Percentiles rank a stretch among this genome's conserved stretches.
phyloP scores from a whole-genome alignment of 2,888 invertebrate genomes.

The Tetrapedia diversipes region DNA sequence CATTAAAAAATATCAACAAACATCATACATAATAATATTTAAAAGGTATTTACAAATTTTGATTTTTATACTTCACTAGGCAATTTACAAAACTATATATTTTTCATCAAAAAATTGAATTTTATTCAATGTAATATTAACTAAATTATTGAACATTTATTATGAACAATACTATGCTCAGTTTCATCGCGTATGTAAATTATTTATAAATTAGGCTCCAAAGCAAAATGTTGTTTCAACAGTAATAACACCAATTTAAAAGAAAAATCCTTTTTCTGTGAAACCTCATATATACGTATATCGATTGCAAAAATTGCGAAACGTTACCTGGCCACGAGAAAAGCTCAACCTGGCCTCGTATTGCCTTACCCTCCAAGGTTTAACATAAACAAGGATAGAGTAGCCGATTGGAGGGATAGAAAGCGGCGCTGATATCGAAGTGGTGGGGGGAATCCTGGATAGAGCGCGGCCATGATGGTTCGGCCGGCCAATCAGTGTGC shows the following conservation, averaged over 20 bases:
- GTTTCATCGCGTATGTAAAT: not conserved
- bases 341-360: constrained; percentile 19
- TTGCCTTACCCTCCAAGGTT: constrained; percentile 33
- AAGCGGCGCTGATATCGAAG: constrained; percentile 16
- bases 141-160: too few relatives aligned
- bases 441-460: constrained; percentile 69
- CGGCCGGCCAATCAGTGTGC: constrained; percentile 73
- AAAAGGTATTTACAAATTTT: too few relatives aligned
- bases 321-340: constrained; percentile 38
- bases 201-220: not conserved
- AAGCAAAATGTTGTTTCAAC: not conserved
- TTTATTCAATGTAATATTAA: too few relatives aligned
- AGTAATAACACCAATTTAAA: not conserved
- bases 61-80: not conserved
- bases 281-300: not conserved
- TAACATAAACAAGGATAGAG: constrained; percentile 43
- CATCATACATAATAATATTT: not conserved
- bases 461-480: constrained; percentile 80
- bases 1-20: not conserved
- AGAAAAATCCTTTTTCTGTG: not conserved
- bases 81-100: not conserved
- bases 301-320: constrained; percentile 5
- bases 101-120: not conserved
- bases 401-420: constrained; percentile 55
- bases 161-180: not conserved